Evolutionary conservation across 2,888 invertebrate species (phyloP).

Genomic region (Dendrolimus pini): DNA sequence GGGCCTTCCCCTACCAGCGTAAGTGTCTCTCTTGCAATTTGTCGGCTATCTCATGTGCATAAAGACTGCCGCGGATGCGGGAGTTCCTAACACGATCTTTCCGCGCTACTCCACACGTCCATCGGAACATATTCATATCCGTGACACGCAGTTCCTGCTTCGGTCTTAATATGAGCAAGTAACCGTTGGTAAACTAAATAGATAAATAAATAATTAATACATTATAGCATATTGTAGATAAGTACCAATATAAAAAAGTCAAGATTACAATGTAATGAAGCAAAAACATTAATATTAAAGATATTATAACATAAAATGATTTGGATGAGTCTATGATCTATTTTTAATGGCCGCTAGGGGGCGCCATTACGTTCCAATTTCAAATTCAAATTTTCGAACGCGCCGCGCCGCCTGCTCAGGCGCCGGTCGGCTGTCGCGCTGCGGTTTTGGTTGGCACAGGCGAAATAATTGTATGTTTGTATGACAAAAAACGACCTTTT

Average conservation of each 20-base stretch:
- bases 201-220: no score
- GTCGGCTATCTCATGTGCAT: no score
- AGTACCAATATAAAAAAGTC: background rate
- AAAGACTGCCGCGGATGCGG: no score
- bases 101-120: no score
- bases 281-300: constrained; percentile 2
- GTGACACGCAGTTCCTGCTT: no score
- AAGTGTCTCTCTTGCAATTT: no score
- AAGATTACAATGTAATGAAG: background rate
- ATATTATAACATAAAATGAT: constrained; percentile 41
- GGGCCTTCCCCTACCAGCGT: no score
- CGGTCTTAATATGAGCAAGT: no score
- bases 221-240: no score
- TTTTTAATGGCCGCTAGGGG: constrained; percentile 61
- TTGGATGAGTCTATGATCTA: constrained; percentile 53
- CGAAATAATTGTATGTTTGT: background rate
- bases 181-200: no score
- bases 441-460: constrained; percentile 34
- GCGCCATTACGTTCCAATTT: constrained; percentile 51
- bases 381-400: constrained; percentile 48
- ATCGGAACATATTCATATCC: no score
- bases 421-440: constrained; percentile 49
- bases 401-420: constrained; percentile 33
- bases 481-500: background rate
- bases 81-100: no score